A percentile compares a stretch with the other conserved stretches of the same genome.
phyloP scores from a whole-genome alignment of 2,797 vertebrate species.

The Enteromius thamalakanensis region DNA sequence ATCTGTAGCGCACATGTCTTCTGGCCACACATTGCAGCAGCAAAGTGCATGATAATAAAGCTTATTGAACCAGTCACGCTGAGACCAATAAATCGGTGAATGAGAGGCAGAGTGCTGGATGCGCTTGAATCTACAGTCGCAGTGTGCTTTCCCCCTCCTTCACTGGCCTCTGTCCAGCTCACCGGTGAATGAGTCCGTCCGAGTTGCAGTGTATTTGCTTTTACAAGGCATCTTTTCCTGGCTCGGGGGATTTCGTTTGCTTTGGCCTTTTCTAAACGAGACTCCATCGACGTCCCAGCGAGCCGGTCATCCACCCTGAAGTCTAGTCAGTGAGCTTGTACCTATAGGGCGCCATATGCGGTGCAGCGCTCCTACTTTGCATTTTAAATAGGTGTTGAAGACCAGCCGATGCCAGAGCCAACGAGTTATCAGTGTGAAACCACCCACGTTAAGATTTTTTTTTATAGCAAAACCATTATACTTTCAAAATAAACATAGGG shows the following conservation, averaged over 20 bases:
- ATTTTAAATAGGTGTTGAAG: conserved; percentile 52
- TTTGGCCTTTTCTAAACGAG: background rate
- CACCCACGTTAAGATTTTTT: conserved; percentile 9
- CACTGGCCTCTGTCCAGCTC: conserved; percentile 20
- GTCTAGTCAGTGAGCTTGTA: conserved; percentile 24
- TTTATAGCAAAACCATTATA: conserved; percentile 9
- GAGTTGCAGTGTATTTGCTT: conserved; percentile 23
- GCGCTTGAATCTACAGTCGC: conserved; percentile 47
- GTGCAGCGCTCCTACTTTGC: conserved; percentile 32
- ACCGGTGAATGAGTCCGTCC: conserved; percentile 25
- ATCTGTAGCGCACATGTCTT: conserved; percentile 17
- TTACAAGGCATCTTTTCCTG: conserved; percentile 30
- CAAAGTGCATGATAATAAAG: conserved; percentile 45
- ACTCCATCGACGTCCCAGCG: conserved; percentile 13
- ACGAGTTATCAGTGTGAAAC: conserved; percentile 44
- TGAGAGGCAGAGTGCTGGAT: conserved; percentile 28
- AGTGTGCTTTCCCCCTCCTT: conserved; percentile 20
- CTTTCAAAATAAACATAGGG: conserved; percentile 21
- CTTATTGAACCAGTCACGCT: conserved; percentile 42
- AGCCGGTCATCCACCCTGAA: conserved; percentile 8
- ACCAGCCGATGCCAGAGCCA: conserved; percentile 12
- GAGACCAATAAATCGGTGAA: conserved; percentile 49
- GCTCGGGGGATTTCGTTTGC: conserved; percentile 27
- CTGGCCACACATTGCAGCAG: conserved; percentile 36
- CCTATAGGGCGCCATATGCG: conserved; percentile 4